Conservation (phyloP, 2,797 vertebrate species). For the Cyprinodon diabolis region DNA sequence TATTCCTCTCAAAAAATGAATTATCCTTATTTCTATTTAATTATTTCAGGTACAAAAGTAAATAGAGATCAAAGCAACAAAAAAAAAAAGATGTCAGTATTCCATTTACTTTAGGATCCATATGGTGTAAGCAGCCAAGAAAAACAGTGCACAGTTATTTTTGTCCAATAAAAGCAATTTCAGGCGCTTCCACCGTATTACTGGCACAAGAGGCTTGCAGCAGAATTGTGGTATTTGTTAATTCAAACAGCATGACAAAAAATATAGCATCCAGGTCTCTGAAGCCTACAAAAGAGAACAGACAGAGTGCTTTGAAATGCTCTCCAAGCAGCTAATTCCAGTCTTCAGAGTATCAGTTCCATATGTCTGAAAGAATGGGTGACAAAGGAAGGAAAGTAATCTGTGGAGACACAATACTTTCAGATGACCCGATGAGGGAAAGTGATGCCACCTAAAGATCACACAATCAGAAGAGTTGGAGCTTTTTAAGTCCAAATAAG, state of each 20-base stretch:
- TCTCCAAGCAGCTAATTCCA: constrained; percentile 43
- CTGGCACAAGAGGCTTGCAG: constrained; percentile 32
- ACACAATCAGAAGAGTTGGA: constrained; percentile 25
- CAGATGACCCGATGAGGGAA: constrained; percentile 27
- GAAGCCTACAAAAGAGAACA: constrained; percentile 46
- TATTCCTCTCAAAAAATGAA: neutral
- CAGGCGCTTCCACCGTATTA: constrained; percentile 36
- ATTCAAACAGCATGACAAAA: constrained; percentile 65
- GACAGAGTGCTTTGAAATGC: constrained; percentile 62
- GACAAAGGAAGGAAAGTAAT: constrained; percentile 18
- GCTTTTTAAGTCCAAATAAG: constrained; percentile 51
- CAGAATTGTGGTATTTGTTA: constrained; percentile 58
- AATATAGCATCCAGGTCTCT: constrained; percentile 53
- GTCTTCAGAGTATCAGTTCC: constrained; percentile 57
- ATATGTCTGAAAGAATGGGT: constrained; percentile 51
- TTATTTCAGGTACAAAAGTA: neutral
- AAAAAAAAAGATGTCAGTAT: neutral
- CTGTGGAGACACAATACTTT: neutral
- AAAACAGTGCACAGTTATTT: constrained; percentile 2
- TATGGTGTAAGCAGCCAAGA: neutral
- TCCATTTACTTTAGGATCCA: neutral
- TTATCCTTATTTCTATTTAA: neutral
- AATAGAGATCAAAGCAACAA: neutral
- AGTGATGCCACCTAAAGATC: constrained; percentile 62
- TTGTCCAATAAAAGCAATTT: constrained; percentile 11